Evolutionary conservation across 2,113 vertebrate genomes (phyloP).

Genomic region (Tursiops truncatus): DNA sequence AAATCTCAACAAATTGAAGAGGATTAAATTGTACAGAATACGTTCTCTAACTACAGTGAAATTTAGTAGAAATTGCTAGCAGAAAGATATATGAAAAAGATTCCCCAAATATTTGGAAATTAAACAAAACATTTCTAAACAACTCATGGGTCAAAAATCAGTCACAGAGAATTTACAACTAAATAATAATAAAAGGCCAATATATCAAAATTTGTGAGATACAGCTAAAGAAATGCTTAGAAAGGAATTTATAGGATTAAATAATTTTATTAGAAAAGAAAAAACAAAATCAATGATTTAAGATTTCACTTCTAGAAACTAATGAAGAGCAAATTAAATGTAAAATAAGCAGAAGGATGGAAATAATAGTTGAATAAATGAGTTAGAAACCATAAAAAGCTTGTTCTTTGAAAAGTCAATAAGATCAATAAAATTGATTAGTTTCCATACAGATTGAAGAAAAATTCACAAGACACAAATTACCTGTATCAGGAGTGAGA

Average conservation of each 20-base stretch:
- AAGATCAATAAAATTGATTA: not conserved
- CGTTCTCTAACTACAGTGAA: not conserved
- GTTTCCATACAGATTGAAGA: not conserved
- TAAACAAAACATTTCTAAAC: not conserved
- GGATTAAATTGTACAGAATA: not conserved
- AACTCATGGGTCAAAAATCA: not conserved
- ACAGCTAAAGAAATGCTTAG: not conserved
- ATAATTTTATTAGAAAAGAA: not conserved
- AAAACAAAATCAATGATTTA: not conserved
- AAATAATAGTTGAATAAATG: not conserved
- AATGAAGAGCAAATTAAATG: not conserved
- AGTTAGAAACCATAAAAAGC: not conserved
- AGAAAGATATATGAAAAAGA: not conserved
- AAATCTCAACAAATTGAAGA: not conserved
- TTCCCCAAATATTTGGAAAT: not conserved
- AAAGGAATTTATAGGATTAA: not conserved
- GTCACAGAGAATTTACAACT: not conserved
- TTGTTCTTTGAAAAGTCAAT: not conserved
- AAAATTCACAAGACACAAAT: not conserved
- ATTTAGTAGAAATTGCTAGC: conserved; percentile 8
- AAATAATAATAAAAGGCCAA: not conserved
- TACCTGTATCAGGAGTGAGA: not conserved
- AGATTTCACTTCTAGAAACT: conserved; percentile 14
- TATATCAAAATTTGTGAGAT: not conserved
- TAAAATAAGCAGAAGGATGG: not conserved